Percentiles rank a stretch among this genome's conserved stretches.
phyloP scores from a whole-genome alignment of 2,888 invertebrate species.

The Sympetrum striolatum region DNA sequence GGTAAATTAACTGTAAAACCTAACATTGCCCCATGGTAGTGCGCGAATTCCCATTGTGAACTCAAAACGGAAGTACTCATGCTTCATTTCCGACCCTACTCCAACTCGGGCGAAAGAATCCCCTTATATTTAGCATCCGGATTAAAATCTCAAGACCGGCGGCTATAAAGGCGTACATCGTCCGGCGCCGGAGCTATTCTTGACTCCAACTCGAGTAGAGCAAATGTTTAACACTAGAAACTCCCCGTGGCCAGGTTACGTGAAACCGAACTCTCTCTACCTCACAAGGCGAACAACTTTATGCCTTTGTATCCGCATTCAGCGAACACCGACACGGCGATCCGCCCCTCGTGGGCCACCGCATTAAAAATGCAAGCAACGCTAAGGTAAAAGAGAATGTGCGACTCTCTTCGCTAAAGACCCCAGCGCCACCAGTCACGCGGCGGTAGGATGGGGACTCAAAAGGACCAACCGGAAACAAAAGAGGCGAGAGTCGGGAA shows the following conservation, averaged over 20 bases:
- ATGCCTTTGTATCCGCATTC: neutral
- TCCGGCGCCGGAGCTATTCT: neutral
- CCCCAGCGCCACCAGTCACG: conserved; percentile 25
- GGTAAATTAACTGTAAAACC: no score
- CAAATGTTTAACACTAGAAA: neutral
- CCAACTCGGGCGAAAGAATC: neutral
- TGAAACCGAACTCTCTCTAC: neutral
- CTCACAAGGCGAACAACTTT: neutral
- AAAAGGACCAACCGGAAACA: conserved; percentile 28
- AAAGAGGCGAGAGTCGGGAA: conserved; percentile 7
- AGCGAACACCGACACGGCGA: neutral
- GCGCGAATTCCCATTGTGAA: no score
- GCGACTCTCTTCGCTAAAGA: conserved; percentile 28
- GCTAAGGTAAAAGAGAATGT: neutral
- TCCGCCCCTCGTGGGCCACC: neutral
- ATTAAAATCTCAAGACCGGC: neutral
- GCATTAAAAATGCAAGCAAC: conserved; percentile 32
- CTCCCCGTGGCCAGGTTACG: neutral
- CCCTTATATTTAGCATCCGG: neutral
- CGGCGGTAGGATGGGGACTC: conserved; percentile 19
- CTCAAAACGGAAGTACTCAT: neutral
- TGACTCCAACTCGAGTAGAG: neutral
- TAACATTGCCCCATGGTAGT: no score
- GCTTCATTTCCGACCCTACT: neutral
- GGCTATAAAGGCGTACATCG: neutral